Evolutionary conservation across 2,113 vertebrate species (phyloP).

Genomic region (Pampusana beccarii): DNA sequence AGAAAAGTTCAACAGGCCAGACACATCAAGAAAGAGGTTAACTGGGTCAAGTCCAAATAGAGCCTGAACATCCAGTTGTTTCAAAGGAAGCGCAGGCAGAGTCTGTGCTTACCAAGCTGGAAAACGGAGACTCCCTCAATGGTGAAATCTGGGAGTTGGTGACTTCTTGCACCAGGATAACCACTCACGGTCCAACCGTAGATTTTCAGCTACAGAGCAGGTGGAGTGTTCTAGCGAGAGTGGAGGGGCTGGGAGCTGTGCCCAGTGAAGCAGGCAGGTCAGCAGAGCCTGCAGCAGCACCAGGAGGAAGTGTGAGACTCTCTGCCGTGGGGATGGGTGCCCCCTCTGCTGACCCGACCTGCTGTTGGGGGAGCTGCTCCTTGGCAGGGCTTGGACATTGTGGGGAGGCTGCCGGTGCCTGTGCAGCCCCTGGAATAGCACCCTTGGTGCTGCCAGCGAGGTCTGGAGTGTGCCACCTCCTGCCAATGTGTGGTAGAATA

Average conservation of each 20-base stretch:
- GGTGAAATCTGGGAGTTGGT: neutral
- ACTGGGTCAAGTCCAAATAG: neutral
- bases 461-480: neutral
- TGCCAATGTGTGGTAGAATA: neutral
- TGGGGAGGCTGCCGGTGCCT: neutral
- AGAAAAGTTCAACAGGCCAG: neutral
- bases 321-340: fast-evolving
- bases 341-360: neutral
- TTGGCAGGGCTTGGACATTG: neutral
- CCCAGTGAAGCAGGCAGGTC: neutral
- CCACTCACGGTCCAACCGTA: neutral
- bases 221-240: neutral
- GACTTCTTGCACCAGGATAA: neutral
- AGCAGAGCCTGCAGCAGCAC: neutral
- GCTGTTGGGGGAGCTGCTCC: neutral
- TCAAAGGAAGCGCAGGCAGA: neutral
- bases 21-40: neutral
- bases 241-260: neutral
- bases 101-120: neutral
- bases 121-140: neutral
- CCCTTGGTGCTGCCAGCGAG: no score
- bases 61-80: neutral
- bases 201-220: neutral
- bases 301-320: neutral
- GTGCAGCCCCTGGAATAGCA: neutral